These are phyloP conservation scores for Tadarida brasiliensis DNA, from an alignment of 2,797 vertebrate genomes.

Conservation along the genomic window DNA sequence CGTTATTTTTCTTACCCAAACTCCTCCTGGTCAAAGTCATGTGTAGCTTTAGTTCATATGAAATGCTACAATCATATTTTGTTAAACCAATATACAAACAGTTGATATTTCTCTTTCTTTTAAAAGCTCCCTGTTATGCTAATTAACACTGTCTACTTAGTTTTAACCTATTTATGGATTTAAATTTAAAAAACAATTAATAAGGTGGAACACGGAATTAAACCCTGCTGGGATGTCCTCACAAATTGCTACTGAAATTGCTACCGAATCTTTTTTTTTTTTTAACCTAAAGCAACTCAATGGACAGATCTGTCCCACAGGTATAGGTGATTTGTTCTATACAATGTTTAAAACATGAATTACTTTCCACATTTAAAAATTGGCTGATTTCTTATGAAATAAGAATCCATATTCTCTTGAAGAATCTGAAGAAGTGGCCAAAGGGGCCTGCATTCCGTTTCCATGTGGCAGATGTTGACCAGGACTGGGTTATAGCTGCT, in stretches of 20 bases:
- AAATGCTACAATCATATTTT: not conserved
- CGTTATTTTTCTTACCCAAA: not conserved
- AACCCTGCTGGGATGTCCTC: not conserved
- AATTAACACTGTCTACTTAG: not conserved
- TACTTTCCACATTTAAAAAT: not conserved
- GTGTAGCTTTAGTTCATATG: not conserved
- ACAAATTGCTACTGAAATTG: not conserved
- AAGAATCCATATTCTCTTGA: not conserved
- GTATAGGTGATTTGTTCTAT: not conserved
- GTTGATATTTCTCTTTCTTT: not conserved
- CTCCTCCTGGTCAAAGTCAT: not conserved
- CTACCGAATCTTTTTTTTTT: not conserved
- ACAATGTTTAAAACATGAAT: not conserved
- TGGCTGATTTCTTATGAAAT: not conserved
- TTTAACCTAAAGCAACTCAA: not conserved
- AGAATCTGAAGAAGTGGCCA: not conserved
- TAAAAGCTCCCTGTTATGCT: not conserved
- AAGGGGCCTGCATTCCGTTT: not conserved
- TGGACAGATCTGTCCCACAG: not conserved
- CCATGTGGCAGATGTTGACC: not conserved
- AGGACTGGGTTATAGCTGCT: not conserved
- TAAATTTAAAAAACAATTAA: not conserved
- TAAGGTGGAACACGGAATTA: not conserved
- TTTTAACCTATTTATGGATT: not conserved
- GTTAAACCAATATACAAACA: not conserved